Percentiles rank a stretch among this genome's conserved stretches.
Conservation (phyloP, 2,797 vertebrate species). For the Delichon dasypus region DNA sequence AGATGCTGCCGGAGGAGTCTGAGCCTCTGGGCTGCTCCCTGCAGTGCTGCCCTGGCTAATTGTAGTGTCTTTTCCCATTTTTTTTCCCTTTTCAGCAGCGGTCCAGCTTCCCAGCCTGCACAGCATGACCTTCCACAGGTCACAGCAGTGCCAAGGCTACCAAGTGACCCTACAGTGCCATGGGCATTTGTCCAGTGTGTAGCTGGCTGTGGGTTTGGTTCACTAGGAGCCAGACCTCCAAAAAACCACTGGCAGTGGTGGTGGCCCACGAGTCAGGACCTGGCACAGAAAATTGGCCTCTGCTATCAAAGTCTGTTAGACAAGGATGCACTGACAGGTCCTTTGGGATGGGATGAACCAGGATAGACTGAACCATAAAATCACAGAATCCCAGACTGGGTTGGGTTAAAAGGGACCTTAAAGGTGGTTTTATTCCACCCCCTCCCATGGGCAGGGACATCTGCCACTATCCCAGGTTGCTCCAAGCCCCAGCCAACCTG, state of each 20-base stretch:
- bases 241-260: neutral
- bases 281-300: neutral
- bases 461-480: neutral
- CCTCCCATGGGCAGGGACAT: neutral
- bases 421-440: neutral
- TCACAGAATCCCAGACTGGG: neutral
- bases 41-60: neutral
- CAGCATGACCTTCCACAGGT: accelerated
- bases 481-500: neutral
- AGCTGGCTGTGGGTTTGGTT: neutral
- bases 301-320: neutral
- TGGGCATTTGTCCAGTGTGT: neutral
- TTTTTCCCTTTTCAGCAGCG: neutral
- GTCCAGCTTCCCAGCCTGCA: neutral
- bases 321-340: neutral
- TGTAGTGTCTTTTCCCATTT: neutral
- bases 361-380: neutral
- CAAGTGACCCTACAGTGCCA: neutral
- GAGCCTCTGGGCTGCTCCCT: neutral
- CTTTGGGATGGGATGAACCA: neutral
- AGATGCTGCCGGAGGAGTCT: neutral
- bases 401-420: neutral
- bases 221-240: neutral
- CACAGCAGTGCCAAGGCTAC: neutral
- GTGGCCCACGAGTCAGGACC: neutral